Evolutionary conservation across 2,888 invertebrate species (phyloP).

Genomic region (Sarcophaga variegata): DNA sequence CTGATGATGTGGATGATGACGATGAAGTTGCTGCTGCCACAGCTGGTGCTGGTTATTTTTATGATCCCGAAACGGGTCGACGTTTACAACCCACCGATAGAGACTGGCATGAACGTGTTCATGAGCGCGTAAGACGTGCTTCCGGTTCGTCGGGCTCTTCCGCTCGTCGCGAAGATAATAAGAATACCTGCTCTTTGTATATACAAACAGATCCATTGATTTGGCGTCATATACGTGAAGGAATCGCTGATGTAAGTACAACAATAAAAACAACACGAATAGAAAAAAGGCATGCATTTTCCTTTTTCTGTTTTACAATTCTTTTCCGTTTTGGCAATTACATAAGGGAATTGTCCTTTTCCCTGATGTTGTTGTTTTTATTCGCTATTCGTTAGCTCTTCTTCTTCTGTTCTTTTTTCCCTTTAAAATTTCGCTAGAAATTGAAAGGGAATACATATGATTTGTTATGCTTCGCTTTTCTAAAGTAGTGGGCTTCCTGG

Average conservation of each 20-base stretch:
- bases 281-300: not conserved
- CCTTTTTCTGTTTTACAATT: slow-evolving; percentile 33
- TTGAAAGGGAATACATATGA: too few relatives aligned
- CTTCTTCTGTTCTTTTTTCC: not conserved
- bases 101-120: slow-evolving; percentile 79
- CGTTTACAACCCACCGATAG: slow-evolving; percentile 74
- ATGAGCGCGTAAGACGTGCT: slow-evolving; percentile 83
- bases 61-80: slow-evolving; percentile 78
- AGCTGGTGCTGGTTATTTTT: slow-evolving; percentile 73
- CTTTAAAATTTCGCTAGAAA: too few relatives aligned
- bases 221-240: slow-evolving; percentile 95
- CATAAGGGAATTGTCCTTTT: slow-evolving; percentile 34
- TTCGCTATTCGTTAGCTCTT: slow-evolving; percentile 3
- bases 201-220: slow-evolving; percentile 99
- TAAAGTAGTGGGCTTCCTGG: not conserved
- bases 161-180: slow-evolving; percentile 85
- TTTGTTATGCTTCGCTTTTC: too few relatives aligned
- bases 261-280: not conserved
- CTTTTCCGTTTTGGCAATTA: slow-evolving; percentile 56
- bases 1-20: slow-evolving; percentile 41
- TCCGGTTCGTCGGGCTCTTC: slow-evolving; percentile 82
- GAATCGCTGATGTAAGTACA: slow-evolving; percentile 88
- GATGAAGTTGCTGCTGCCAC: slow-evolving; percentile 60
- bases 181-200: slow-evolving; percentile 96
- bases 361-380: not conserved